Evolutionary conservation across 2,888 invertebrate species (phyloP).

Genomic region (Saturnia japonica): DNA sequence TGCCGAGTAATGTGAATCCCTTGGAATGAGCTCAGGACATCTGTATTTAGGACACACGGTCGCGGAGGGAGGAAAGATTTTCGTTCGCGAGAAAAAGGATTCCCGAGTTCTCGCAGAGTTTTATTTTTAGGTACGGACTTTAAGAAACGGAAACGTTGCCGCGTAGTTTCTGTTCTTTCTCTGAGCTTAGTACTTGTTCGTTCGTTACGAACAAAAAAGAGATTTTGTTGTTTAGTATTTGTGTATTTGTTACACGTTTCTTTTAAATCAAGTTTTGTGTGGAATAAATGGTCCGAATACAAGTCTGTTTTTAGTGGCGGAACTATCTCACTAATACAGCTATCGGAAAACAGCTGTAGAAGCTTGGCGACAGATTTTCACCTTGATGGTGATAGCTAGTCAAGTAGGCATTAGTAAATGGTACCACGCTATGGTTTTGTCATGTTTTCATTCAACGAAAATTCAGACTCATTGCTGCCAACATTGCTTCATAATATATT

Average conservation of each 20-base stretch:
- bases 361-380: too few species aligned
- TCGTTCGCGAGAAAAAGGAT: slow-evolving; percentile 26
- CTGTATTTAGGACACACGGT: slow-evolving; percentile 33
- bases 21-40: slow-evolving; percentile 43
- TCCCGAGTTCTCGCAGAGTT: slow-evolving; percentile 23
- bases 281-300: neutral
- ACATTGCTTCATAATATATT: too few species aligned
- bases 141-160: slow-evolving; percentile 15
- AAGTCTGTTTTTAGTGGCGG: too few species aligned
- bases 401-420: too few species aligned
- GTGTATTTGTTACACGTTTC: neutral
- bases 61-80: slow-evolving; percentile 31
- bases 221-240: slow-evolving; percentile 3
- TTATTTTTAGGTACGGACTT: slow-evolving; percentile 7
- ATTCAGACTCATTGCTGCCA: too few species aligned
- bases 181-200: slow-evolving; percentile 7
- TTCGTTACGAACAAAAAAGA: slow-evolving; percentile 11
- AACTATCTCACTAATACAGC: too few species aligned
- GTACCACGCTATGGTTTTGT: too few species aligned
- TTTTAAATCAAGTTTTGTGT: neutral
- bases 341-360: too few species aligned
- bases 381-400: too few species aligned
- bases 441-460: too few species aligned
- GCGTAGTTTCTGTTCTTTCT: neutral
- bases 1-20: slow-evolving; percentile 48